These are phyloP conservation scores for Cyclargus thomasi DNA, from an alignment of 1,140 invertebrate genomes.

Conservation along the genomic window DNA sequence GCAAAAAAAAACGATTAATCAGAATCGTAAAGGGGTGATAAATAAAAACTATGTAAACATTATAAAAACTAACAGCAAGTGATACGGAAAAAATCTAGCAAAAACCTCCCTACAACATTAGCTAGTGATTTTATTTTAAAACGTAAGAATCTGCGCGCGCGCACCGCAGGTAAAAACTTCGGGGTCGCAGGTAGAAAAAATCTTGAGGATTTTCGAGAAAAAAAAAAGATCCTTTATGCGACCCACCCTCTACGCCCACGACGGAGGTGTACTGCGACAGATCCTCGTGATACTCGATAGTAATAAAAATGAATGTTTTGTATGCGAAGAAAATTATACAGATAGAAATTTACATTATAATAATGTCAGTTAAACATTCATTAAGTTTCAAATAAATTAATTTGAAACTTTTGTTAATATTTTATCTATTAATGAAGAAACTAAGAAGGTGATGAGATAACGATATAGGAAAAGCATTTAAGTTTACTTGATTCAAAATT, in stretches of 20 bases:
- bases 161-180: slow-evolving; percentile 51
- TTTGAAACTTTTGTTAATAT: too few relatives aligned
- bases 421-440: too few relatives aligned
- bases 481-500: background rate
- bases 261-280: slow-evolving; percentile 20
- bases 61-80: slow-evolving; percentile 38
- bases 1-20: background rate
- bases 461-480: background rate
- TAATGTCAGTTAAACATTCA: too few relatives aligned
- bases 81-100: slow-evolving; percentile 56
- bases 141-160: slow-evolving; percentile 55
- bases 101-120: slow-evolving; percentile 46
- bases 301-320: too few relatives aligned
- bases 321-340: too few relatives aligned
- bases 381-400: too few relatives aligned
- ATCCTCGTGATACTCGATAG: background rate
- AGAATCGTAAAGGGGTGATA: slow-evolving; percentile 5
- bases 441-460: too few relatives aligned
- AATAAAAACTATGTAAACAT: slow-evolving; percentile 19
- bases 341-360: too few relatives aligned
- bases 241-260: slow-evolving; percentile 63
- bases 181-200: slow-evolving; percentile 69
- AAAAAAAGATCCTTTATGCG: slow-evolving; percentile 64
- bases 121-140: slow-evolving; percentile 33
- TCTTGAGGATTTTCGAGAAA: slow-evolving; percentile 50